Evolutionary conservation across 1,140 invertebrate species (phyloP).

Genomic region (Sitobion miscanthi): DNA sequence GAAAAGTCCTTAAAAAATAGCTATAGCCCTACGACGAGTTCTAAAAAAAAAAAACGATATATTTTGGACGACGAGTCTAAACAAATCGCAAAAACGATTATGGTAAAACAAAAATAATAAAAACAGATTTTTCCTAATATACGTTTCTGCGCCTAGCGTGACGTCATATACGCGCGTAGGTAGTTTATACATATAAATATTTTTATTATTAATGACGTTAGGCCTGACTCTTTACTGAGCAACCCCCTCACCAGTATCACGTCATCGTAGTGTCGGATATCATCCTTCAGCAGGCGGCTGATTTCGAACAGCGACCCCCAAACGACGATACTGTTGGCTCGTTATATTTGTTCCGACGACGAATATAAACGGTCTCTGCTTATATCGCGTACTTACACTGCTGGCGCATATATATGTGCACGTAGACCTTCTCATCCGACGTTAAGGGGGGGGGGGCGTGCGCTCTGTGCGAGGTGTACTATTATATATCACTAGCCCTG

Average conservation of each 20-base stretch:
- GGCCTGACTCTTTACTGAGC: neutral
- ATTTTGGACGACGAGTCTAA: neutral
- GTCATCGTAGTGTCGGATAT: neutral
- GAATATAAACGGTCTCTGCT: neutral
- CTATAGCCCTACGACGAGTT: neutral
- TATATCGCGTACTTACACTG: neutral
- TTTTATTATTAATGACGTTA: neutral
- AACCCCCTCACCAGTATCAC: neutral
- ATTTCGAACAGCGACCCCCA: neutral
- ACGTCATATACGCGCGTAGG: neutral
- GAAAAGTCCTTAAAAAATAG: neutral
- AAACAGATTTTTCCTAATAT: neutral
- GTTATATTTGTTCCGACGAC: neutral
- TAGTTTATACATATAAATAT: neutral
- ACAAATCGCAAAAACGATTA: neutral
- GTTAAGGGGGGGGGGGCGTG: too few species aligned
- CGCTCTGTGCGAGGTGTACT: neutral
- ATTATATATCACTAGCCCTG: neutral
- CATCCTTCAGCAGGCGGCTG: too few species aligned
- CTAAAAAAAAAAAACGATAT: neutral
- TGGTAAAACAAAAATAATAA: neutral
- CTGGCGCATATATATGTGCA: neutral
- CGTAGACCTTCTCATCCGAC: neutral
- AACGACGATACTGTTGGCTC: neutral
- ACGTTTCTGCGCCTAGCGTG: neutral